Base-by-base conservation (phyloP, 2,797 vertebrate genomes). In the Enteromius argenteus region DNA sequence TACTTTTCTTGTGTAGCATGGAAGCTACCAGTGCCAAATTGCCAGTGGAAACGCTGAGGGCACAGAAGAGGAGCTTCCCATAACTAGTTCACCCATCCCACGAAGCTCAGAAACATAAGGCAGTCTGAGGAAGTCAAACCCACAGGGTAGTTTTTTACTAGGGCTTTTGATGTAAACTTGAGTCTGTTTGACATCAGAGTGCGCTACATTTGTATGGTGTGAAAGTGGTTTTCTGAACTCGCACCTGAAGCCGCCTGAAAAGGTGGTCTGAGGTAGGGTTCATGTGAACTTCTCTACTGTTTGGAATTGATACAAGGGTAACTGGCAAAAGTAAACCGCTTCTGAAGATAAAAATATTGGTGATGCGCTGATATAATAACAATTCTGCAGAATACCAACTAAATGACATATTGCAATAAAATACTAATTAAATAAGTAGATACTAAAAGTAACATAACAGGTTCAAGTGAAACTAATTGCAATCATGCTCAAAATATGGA, bases 141-240 rank as follows among this genome's bases (percentile, higher is more conserved):
- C 82, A 23, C 21, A 35, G 51, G 80, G 42, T 60, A 88, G 67
- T 69, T 89, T 86, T 56, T 69, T 44, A 64, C n/a, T 27, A 69
- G 51, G 27, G 19, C 56, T 77, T 69, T 78, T 69, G 51, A 56
- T 67, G 19, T n/a, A 64, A 60, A 66, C 60, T 51, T 13, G 6
- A 84, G 51, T 77, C 73, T 1, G 39, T 58, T 69, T 84, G 81
- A 84, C 74, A 32, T 77, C 58, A 14, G 21, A 42, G 30, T 39
- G 44, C 13, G 8, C 30, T 83, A 51, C 49, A 42, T 75, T 83
- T 75, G 58, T n/a, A 66, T 82, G 56, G 7, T 64, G 19, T 30
- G 39, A 32, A 49, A 79, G 76, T 32, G 42, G 11, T 64, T 78
- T 78, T 64, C 15, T 37, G 42, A 82, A 82, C 58, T 82, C 8